Conservation (phyloP, 2,113 vertebrate genomes). For the Rattus rattus region DNA sequence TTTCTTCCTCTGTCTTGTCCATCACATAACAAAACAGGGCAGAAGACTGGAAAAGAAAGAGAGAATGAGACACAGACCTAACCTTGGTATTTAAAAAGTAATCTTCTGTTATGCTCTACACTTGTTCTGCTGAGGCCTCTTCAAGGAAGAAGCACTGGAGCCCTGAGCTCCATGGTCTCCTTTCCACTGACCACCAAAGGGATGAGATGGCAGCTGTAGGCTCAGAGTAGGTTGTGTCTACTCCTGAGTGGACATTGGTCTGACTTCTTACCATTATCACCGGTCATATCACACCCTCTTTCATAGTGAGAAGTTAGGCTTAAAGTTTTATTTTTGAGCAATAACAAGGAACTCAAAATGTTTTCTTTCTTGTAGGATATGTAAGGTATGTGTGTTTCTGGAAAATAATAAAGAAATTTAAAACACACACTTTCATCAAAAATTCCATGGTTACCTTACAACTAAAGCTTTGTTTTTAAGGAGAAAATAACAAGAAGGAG, state of each 20-base stretch:
- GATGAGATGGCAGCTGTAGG: not conserved
- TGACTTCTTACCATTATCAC: not conserved
- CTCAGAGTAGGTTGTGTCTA: not conserved
- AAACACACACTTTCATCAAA: not conserved
- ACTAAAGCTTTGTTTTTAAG: not conserved
- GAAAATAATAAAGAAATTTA: not conserved
- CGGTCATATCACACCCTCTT: not conserved
- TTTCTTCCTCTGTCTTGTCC: not conserved
- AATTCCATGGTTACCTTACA: not conserved
- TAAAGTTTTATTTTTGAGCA: not conserved
- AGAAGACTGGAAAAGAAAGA: not conserved
- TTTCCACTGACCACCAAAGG: rapidly evolving
- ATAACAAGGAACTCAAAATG: not conserved
- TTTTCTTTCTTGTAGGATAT: not conserved
- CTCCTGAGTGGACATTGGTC: not conserved
- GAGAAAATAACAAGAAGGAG: not conserved
- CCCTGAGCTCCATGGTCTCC: not conserved
- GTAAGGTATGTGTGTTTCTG: not conserved
- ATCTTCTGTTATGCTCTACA: not conserved
- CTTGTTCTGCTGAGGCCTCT: not conserved
- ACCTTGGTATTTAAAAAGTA: not conserved
- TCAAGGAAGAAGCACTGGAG: rapidly evolving
- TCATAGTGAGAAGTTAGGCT: not conserved
- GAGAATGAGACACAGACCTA: not conserved
- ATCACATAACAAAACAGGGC: not conserved